A percentile compares a stretch with the other conserved stretches of the same genome.
phyloP scores from a whole-genome alignment of 2,113 vertebrate genomes.

The Smithornis capensis region DNA sequence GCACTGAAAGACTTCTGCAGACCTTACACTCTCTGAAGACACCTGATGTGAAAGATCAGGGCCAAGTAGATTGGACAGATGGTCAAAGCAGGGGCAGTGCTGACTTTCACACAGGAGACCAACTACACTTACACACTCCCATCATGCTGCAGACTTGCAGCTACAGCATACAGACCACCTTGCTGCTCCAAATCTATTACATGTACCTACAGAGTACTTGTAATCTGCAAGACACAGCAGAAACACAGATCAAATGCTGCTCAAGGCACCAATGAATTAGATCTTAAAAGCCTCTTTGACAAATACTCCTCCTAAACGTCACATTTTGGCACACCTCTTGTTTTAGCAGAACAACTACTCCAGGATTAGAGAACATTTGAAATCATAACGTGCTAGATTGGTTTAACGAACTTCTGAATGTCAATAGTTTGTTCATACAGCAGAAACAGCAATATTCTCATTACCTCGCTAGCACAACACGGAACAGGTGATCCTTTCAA shows the following conservation, averaged over 20 bases:
- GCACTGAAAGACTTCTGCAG: neutral
- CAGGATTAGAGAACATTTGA: neutral
- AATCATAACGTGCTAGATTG: neutral
- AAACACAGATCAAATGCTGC: neutral
- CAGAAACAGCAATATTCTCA: neutral
- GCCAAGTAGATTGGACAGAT: neutral
- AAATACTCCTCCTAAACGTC: neutral
- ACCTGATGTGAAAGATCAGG: neutral
- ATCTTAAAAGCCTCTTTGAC: neutral
- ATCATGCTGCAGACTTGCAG: neutral
- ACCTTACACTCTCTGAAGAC: neutral
- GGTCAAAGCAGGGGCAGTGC: neutral
- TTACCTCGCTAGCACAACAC: neutral
- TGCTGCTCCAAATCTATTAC: neutral
- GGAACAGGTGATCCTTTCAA: neutral
- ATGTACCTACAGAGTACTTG: neutral
- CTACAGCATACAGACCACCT: accelerated
- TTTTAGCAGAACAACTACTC: neutral
- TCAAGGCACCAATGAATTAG: neutral
- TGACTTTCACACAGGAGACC: neutral
- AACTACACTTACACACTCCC: neutral
- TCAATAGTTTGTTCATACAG: neutral
- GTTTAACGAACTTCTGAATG: neutral
- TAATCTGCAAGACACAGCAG: neutral
- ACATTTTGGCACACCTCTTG: neutral